Conservation (phyloP, 2,888 invertebrate species). For the Leptinotarsa haldemani region DNA sequence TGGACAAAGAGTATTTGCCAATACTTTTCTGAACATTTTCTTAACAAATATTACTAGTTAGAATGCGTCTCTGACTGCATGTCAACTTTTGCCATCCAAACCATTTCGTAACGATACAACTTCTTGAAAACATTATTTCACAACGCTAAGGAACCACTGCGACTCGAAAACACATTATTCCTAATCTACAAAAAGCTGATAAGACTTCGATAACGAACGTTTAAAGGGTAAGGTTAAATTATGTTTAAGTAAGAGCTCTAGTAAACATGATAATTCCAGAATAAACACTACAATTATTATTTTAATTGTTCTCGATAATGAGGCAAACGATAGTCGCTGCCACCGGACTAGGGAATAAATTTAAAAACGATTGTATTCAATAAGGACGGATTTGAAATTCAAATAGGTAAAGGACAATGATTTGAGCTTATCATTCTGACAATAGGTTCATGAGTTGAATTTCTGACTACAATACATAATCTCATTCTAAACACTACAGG, state of each 20-base stretch:
- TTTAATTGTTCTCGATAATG: constrained; percentile 30
- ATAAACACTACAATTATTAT: constrained; percentile 43
- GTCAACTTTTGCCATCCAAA: background rate
- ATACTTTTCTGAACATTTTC: no score
- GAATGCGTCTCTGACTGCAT: background rate
- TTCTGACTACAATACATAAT: constrained; percentile 19
- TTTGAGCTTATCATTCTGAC: constrained; percentile 26
- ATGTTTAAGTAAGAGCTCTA: constrained; percentile 38
- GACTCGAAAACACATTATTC: constrained; percentile 31
- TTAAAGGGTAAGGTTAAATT: constrained; percentile 40
- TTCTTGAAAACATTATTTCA: constrained; percentile 17
- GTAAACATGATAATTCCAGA: constrained; percentile 44
- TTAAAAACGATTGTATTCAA: constrained; percentile 32
- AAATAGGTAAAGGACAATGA: constrained; percentile 28
- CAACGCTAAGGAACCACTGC: constrained; percentile 28
- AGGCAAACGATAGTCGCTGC: constrained; percentile 22
- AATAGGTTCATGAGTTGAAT: background rate
- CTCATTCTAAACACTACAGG: constrained; percentile 14
- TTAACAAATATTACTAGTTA: no score
- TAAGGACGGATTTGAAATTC: constrained; percentile 33
- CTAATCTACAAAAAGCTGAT: constrained; percentile 37
- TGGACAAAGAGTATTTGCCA: no score
- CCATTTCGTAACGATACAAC: background rate
- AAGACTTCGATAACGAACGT: constrained; percentile 33
- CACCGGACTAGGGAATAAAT: constrained; percentile 10